These are phyloP conservation scores for Thymelicus sylvestris DNA, from an alignment of 2,888 invertebrate genomes.

Conservation along the genomic window DNA sequence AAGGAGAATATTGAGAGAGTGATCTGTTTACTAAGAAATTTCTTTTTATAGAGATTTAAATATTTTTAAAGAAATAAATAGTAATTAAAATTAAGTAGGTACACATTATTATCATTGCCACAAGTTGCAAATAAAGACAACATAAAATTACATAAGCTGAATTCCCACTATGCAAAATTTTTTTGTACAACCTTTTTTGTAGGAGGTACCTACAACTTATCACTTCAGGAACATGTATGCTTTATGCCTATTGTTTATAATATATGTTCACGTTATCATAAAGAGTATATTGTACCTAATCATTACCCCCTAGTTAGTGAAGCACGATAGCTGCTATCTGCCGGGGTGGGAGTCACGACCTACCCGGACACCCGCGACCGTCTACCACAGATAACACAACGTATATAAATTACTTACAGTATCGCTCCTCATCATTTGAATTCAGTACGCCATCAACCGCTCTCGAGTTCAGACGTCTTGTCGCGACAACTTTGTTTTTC, in stretches of 20 bases:
- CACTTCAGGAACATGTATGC: slow-evolving; percentile 12
- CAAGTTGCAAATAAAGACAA: too few relatives aligned
- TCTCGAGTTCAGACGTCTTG: slow-evolving; percentile 51
- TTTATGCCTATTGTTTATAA: slow-evolving; percentile 24
- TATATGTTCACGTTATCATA: slow-evolving; percentile 30
- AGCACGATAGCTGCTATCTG: slow-evolving; percentile 70
- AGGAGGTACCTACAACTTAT: not conserved
- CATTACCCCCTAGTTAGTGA: slow-evolving; percentile 77
- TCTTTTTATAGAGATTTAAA: too few relatives aligned
- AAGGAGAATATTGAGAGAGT: too few relatives aligned
- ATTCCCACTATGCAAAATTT: not conserved
- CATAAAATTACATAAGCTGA: too few relatives aligned
- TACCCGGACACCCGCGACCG: slow-evolving; percentile 57
- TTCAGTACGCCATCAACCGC: slow-evolving; percentile 43
- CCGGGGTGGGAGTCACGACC: slow-evolving; percentile 65
- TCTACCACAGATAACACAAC: slow-evolving; percentile 66
- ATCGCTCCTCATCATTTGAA: slow-evolving; percentile 47
- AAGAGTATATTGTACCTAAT: slow-evolving; percentile 46
- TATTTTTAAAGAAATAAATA: too few relatives aligned
- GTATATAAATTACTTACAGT: slow-evolving; percentile 73
- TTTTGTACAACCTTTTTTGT: not conserved
- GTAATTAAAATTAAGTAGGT: too few relatives aligned
- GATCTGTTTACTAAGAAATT: too few relatives aligned
- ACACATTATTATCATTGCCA: too few relatives aligned
- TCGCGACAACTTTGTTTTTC: slow-evolving; percentile 2